Evolutionary conservation across 2,113 vertebrate genomes (phyloP).

Genomic region (Chunga burmeisteri): DNA sequence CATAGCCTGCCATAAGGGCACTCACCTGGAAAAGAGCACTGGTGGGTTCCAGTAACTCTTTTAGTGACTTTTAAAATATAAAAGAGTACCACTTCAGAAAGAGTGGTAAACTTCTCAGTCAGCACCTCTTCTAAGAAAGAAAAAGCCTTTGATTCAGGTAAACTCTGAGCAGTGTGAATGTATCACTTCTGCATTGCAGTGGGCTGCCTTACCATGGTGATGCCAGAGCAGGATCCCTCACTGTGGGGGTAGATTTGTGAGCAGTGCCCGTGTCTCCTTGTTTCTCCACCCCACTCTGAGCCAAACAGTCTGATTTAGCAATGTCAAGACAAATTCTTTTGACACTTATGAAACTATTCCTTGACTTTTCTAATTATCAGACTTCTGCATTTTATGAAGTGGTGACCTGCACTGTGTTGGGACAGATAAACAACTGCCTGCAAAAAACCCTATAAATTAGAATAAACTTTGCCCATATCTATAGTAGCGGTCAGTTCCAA

Average conservation of each 20-base stretch:
- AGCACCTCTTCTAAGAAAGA: not conserved
- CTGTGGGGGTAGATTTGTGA: fast-evolving
- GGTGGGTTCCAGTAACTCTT: not conserved
- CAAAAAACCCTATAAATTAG: not conserved
- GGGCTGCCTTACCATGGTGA: not conserved
- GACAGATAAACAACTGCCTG: not conserved
- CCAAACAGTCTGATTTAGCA: not conserved
- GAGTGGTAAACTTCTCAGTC: not conserved
- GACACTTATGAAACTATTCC: not conserved
- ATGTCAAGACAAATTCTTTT: not conserved
- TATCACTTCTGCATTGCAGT: not conserved
- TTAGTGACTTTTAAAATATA: not conserved
- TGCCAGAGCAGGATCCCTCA: not conserved
- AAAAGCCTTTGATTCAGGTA: not conserved
- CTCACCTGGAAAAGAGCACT: not conserved
- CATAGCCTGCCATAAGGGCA: not conserved
- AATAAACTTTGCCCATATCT: not conserved
- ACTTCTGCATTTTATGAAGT: not conserved
- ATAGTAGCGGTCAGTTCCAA: not conserved
- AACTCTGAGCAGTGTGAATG: not conserved
- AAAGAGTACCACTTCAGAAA: not conserved
- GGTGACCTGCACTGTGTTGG: not conserved
- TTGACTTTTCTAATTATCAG: not conserved
- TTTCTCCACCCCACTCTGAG: not conserved
- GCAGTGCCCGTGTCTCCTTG: not conserved